phyloP scores from a whole-genome alignment of 2,113 vertebrate species.

The Poicephalus gulielmi region DNA sequence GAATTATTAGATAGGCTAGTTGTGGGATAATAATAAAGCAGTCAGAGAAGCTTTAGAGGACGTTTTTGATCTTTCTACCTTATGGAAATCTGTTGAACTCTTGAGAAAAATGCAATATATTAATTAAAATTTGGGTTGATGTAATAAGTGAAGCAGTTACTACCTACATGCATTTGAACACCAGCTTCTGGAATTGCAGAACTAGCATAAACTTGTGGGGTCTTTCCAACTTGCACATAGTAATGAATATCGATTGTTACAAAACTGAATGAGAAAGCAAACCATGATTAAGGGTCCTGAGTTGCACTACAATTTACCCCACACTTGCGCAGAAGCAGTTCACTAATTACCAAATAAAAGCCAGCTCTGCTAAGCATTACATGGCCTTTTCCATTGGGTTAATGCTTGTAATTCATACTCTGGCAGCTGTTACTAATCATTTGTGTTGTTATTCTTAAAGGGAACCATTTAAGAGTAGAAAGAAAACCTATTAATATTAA shows the following conservation, averaged over 20 bases:
- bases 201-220: background rate
- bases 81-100: background rate
- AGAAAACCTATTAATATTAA: background rate
- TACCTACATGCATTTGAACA: background rate
- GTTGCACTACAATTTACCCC: background rate
- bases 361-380: background rate
- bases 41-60: background rate
- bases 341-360: background rate
- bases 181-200: background rate
- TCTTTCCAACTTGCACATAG: background rate
- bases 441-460: background rate
- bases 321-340: background rate
- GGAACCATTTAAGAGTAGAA: rapidly evolving
- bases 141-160: background rate
- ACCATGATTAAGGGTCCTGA: background rate
- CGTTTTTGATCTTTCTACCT: background rate
- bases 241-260: background rate
- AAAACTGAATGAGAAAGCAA: background rate
- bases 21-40: background rate
- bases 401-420: background rate
- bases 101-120: background rate
- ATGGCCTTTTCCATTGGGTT: background rate
- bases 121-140: background rate
- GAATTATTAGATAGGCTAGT: background rate
- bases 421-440: background rate